phyloP scores from a whole-genome alignment of 1,140 invertebrate genomes.

The Macrosteles quadrilineatus region DNA sequence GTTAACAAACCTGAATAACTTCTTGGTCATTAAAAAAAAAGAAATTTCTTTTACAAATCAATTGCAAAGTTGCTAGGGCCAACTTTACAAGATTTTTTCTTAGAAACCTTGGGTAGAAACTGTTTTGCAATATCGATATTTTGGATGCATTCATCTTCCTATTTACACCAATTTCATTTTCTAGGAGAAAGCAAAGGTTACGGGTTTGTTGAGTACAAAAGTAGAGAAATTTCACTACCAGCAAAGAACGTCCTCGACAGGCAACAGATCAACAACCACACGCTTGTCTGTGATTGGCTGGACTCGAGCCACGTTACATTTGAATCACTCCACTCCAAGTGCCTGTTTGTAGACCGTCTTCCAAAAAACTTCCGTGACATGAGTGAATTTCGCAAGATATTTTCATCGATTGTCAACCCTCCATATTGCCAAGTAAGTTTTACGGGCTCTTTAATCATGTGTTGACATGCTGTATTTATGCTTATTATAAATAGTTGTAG shows the following conservation, averaged over 20 bases:
- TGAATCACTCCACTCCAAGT: constrained; percentile 57
- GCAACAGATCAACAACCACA: constrained; percentile 48
- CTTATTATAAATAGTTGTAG: no score
- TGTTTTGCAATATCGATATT: no score
- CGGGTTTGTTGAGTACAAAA: constrained; percentile 61
- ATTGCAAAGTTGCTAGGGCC: no score
- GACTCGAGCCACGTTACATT: constrained; percentile 55
- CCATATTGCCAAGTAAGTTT: constrained; percentile 60
- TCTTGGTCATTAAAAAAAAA: no score
- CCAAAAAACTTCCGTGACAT: constrained; percentile 58
- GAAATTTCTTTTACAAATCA: no score
- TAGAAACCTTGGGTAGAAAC: no score
- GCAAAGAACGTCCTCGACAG: constrained; percentile 56
- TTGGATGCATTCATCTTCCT: no score
- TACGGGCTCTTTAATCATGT: no score
- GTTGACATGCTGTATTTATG: no score
- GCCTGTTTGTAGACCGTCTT: constrained; percentile 57
- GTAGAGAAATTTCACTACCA: constrained; percentile 54
- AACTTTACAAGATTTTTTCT: no score
- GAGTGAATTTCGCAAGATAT: constrained; percentile 57
- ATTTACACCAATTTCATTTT: no score
- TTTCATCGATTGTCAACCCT: constrained; percentile 56
- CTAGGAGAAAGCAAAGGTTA: constrained; percentile 60
- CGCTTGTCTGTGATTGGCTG: constrained; percentile 58
- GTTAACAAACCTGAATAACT: no score